These are phyloP conservation scores for Aplysia californica DNA, from an alignment of 1,140 invertebrate genomes.

Conservation along the genomic window DNA sequence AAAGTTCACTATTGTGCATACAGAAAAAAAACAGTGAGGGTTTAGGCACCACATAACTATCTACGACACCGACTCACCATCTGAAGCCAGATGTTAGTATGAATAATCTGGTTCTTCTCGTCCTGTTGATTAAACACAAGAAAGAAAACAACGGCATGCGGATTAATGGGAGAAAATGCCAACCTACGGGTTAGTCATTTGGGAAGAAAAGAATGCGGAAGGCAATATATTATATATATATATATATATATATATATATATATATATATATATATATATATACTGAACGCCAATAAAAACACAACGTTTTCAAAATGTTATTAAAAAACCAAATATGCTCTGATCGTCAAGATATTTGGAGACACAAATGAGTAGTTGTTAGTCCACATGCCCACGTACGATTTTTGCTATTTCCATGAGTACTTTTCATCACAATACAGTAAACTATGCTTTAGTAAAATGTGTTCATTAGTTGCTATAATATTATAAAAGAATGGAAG, in stretches of 20 bases:
- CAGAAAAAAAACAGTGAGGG: no score
- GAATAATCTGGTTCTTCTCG: slow-evolving; percentile 92
- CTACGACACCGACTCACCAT: slow-evolving; percentile 89
- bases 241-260: background rate
- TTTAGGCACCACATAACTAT: no score
- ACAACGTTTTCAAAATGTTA: background rate
- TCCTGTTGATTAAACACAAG: slow-evolving; percentile 71
- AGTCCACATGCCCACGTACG: no score
- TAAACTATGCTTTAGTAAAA: no score
- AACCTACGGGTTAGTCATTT: background rate
- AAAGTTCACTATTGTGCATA: no score
- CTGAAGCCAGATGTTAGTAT: slow-evolving; percentile 96
- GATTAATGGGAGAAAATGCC: background rate
- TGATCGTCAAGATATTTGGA: background rate
- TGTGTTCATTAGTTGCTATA: no score
- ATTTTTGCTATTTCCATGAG: no score
- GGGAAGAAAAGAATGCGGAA: background rate
- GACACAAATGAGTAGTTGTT: no score
- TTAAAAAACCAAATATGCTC: background rate
- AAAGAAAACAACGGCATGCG: slow-evolving; percentile 1
- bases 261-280: slow-evolving; percentile 21
- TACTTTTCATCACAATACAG: no score
- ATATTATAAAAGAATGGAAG: no score
- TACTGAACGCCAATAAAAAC: background rate
- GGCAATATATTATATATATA: background rate